Percentiles rank a stretch among this genome's conserved stretches.
These are phyloP conservation scores for Aspidoscelis tigris DNA, from an alignment of 2,113 vertebrate genomes.

Conservation along the genomic window DNA sequence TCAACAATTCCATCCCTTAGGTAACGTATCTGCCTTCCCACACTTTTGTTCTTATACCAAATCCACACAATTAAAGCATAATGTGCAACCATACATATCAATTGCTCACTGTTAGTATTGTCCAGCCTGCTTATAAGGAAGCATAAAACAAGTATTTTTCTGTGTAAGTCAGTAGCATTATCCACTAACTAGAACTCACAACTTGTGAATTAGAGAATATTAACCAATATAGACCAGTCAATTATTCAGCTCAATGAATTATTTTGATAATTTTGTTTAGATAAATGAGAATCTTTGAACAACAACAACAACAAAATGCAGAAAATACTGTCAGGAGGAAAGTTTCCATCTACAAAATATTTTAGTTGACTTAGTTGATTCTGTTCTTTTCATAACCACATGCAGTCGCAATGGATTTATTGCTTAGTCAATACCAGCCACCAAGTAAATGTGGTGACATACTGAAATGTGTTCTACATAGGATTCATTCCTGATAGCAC, in stretches of 20 bases:
- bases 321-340: no score
- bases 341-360: slow-evolving; percentile 33
- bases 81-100: no score
- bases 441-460: slow-evolving; percentile 59
- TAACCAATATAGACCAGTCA: not conserved
- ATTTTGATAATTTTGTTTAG: not conserved
- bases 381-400: slow-evolving; percentile 58
- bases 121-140: no score
- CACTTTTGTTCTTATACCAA: not conserved
- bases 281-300: not conserved
- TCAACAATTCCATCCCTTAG: not conserved
- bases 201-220: no score
- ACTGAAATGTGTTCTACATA: slow-evolving; percentile 57
- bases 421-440: slow-evolving; percentile 54
- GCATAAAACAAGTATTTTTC: no score
- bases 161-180: no score
- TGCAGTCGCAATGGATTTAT: slow-evolving; percentile 60
- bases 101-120: no score
- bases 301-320: not conserved
- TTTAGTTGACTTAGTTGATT: slow-evolving; percentile 38
- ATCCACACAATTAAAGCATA: no score
- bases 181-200: no score
- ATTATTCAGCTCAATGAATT: not conserved
- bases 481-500: not conserved
- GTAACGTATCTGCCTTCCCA: not conserved